Base-by-base conservation (phyloP, 2,888 invertebrate species). In the Philopedon plagiatum region DNA sequence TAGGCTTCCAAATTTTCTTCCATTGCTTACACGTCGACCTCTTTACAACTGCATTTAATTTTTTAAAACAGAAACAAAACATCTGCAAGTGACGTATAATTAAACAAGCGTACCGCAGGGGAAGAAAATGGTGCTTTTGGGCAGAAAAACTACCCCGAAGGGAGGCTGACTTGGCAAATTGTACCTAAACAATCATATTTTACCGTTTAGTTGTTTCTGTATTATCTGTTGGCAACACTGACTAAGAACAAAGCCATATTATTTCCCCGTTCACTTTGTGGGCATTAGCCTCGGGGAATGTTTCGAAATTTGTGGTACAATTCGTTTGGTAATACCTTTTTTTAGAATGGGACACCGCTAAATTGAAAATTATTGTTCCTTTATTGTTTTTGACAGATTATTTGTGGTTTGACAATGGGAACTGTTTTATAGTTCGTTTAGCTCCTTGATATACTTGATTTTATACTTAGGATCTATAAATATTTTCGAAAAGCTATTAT, bases 51-150 rank as follows among this genome's bases (percentile, higher is more conserved):
- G n/a, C n/a, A n/a, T n/a, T n/a, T n/a, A n/a, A n/a, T n/a, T n/a
- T 26, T 54, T 51, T 5, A 60, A 7, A 19, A 13, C 44, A 23
- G 29, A 23, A 60, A 60, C 60, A 44, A 44, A 77, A 76, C 76
- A 75, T 77, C 77, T 77, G 77, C 71, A 67, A 63, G 67, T 67
- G 77, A 77, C 75, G 63, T 56, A 63, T 77, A 77, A 77, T 77
- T 77, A 75, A 77, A 75, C 64, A 64, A 64, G 21, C 39, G 54
- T 64, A 18, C 3, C 18, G 29, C 1, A 23, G 18, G 58, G 23
- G 39, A 58, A 26, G 23, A 41, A 23, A 58, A 23, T 39, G 19
- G 5, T n/a, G 13, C 39, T 21, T 18, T 8, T 26, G 49, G 63
- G 29, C 15, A 51, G 19, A 56, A 39, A 64, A 64, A 54, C 51